A percentile compares a stretch with the other conserved stretches of the same genome.
phyloP scores from a whole-genome alignment of 2,113 vertebrate genomes.

The Psephotus haematonotus region DNA sequence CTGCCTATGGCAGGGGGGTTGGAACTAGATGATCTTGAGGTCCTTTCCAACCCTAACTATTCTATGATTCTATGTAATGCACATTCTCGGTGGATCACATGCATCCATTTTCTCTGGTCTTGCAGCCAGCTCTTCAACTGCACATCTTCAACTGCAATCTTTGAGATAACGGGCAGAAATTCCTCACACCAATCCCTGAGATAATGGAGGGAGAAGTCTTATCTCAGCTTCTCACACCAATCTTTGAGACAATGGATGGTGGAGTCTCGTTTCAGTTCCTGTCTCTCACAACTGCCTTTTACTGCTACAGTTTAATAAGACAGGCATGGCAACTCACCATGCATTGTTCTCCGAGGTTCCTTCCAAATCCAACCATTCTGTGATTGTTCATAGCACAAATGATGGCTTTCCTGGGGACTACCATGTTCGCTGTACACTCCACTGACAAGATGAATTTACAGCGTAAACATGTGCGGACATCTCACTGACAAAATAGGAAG shows the following conservation, averaged over 20 bases:
- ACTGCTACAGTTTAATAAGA: background rate
- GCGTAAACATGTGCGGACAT: background rate
- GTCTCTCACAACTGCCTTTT: background rate
- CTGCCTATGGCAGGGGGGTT: too few relatives aligned
- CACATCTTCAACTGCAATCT: background rate
- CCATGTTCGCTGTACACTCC: background rate
- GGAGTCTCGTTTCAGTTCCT: background rate
- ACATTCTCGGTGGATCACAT: background rate
- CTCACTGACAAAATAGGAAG: background rate
- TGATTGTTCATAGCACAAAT: background rate
- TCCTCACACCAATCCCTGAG: background rate
- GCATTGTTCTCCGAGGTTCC: background rate
- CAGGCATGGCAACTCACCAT: too few relatives aligned
- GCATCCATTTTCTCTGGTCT: background rate
- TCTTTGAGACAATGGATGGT: background rate
- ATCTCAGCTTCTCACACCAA: background rate
- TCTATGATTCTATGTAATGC: too few relatives aligned
- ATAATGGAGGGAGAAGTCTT: background rate
- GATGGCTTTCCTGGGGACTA: background rate
- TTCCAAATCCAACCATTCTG: background rate
- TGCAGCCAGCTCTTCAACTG: background rate
- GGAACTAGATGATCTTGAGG: too few relatives aligned
- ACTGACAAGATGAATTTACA: background rate
- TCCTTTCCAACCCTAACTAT: too few relatives aligned
- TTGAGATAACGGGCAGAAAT: background rate